phyloP scores from a whole-genome alignment of 2,113 vertebrate genomes.

The Dipodomys ordii region DNA sequence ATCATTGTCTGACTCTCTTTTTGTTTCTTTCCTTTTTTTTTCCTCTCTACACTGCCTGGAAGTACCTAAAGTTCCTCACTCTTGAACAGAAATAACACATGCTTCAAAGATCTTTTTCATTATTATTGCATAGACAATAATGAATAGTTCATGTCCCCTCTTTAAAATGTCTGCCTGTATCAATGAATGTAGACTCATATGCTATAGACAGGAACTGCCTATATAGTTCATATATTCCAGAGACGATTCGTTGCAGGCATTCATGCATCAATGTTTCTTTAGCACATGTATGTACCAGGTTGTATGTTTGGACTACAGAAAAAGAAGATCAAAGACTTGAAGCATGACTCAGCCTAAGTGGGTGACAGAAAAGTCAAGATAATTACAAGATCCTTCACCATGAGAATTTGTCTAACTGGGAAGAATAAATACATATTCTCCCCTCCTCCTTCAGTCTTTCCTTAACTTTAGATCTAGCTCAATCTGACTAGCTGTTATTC shows the following conservation, averaged over 20 bases:
- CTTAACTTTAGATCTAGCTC: background rate
- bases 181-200: background rate
- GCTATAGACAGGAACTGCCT: background rate
- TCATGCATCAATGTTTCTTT: constrained; percentile 60
- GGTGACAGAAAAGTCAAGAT: constrained; percentile 55
- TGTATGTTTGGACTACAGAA: constrained; percentile 23
- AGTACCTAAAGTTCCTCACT: background rate
- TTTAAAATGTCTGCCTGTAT: background rate
- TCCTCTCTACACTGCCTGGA: background rate
- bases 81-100: constrained; percentile 1
- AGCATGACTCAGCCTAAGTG: constrained; percentile 28
- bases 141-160: background rate
- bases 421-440: background rate
- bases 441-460: background rate
- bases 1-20: too few species aligned
- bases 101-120: constrained; percentile 5
- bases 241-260: constrained; percentile 1
- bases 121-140: constrained; percentile 37
- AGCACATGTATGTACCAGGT: constrained; percentile 29
- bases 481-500: constrained; percentile 42
- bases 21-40: too few species aligned
- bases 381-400: constrained; percentile 56
- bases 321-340: constrained; percentile 41
- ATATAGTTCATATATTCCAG: constrained; percentile 1
- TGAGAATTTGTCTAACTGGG: constrained; percentile 32